Evolutionary conservation across 2,888 invertebrate genomes (phyloP), one percentile per base, ranked within the genome.

Genomic region (Tridacna crocea): DNA sequence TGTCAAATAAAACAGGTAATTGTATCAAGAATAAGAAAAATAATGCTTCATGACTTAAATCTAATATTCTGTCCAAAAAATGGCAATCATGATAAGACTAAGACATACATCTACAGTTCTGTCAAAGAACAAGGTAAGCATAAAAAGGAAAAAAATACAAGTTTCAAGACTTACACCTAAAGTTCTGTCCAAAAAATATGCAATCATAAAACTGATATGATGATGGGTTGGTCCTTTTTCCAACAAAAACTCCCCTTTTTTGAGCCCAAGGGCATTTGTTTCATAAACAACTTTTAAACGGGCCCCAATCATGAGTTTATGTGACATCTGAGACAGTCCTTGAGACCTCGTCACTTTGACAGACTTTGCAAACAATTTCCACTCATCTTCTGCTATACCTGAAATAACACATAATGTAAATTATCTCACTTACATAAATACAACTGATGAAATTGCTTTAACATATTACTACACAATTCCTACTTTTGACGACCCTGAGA

Each of bases 181-280:
- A 8, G 92, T 75, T 47, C 93, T 87, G 79, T 93, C 93, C 26
- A 92, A 75, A 66, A 90, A 86, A 77, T 92, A 91, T 15, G 89
- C 78, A 8, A 91, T 61, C n/a, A 90, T 80, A 75, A 90, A 88
- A 13, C 90, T 90, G 4, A 90, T 65, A 75, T 92, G 92, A 66
- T 87, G 90, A 26, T 88, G 87, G 2, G 74, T 73, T 0, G 89
- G 89, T 19, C 92, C 91, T 19, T 88, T 79, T 77, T 91, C 90
- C 6, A 87, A 82, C 72, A 91, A 48, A 55, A 91, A 92, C 61
- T 90, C 79, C 22, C 88, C 92, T 17, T 82, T 86, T 66, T 82
- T 82, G 12, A 91, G 61, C 8, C 82, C 84, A 0, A 80, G 15
- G 0, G 76, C 66, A 36, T 81, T 82, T 0, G 79, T 76, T 22